A percentile compares a stretch with the other conserved stretches of the same genome.
Conservation (phyloP, 2,888 invertebrate genomes). For the Thera obeliscata region DNA sequence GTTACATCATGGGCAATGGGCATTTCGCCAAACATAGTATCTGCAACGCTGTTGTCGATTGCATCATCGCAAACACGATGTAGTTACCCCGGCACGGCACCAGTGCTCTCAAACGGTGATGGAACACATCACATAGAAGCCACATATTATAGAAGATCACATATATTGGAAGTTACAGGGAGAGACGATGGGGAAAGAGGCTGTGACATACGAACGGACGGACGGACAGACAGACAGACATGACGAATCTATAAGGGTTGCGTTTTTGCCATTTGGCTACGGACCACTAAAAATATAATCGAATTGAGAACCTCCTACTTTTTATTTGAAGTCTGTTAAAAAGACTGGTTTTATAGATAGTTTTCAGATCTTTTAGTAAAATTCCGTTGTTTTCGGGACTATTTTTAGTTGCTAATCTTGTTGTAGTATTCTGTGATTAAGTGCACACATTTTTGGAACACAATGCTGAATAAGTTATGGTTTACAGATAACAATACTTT, state of each 20-base stretch:
- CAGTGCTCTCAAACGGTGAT: neutral
- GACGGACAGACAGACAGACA: no score
- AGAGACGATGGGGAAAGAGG: no score
- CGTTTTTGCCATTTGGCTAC: no score
- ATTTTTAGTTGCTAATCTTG: neutral
- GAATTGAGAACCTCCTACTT: no score
- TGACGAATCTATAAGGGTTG: no score
- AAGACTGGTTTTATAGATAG: no score
- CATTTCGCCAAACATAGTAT: slow-evolving; percentile 22
- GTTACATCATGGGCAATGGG: slow-evolving; percentile 18
- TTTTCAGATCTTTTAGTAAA: no score
- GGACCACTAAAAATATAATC: no score
- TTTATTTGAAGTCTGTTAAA: no score
- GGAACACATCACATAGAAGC: neutral
- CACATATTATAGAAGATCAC: neutral
- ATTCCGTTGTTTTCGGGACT: neutral
- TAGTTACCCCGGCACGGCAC: neutral
- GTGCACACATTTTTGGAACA: neutral
- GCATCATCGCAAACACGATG: slow-evolving; percentile 15
- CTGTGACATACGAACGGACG: no score
- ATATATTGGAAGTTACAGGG: no score
- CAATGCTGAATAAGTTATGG: neutral
- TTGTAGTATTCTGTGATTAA: no score
- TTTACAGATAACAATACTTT: slow-evolving; percentile 11
- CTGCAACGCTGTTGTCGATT: slow-evolving; percentile 11